A percentile compares a stretch with the other conserved stretches of the same genome.
phyloP scores from a whole-genome alignment of 2,888 invertebrate species.

The Drosophila demipolita region DNA sequence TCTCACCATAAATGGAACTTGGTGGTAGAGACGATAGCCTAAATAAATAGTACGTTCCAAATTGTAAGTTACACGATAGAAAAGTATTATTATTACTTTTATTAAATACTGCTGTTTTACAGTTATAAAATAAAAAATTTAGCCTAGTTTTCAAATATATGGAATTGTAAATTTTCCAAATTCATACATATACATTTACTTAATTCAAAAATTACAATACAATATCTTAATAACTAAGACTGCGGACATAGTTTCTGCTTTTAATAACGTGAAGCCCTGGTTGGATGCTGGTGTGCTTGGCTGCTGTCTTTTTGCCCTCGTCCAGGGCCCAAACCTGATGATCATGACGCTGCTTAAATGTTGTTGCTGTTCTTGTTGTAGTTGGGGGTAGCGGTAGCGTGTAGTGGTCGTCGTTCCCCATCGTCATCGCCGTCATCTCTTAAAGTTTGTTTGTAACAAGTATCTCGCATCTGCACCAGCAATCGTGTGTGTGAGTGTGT shows the following conservation, averaged over 20 bases:
- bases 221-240: neutral
- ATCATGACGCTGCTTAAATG: slow-evolving; percentile 58
- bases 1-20: neutral
- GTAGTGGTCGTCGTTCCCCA: slow-evolving; percentile 39
- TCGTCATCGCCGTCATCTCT: slow-evolving; percentile 50
- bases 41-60: neutral
- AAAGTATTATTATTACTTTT: neutral
- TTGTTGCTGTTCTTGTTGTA: slow-evolving; percentile 52
- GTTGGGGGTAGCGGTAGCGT: slow-evolving; percentile 55
- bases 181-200: neutral
- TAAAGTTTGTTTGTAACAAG: slow-evolving; percentile 73
- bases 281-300: slow-evolving; percentile 30
- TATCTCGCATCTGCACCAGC: slow-evolving; percentile 68
- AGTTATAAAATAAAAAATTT: neutral
- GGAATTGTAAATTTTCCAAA: neutral
- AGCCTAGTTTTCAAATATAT: neutral
- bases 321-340: slow-evolving; percentile 49
- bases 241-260: neutral
- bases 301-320: slow-evolving; percentile 43
- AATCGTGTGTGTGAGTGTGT: slow-evolving; percentile 29
- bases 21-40: neutral
- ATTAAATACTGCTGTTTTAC: neutral
- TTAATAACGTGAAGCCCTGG: slow-evolving; percentile 35
- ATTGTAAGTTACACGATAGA: neutral
- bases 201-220: neutral